Percentiles rank a stretch among this genome's conserved stretches.
These are phyloP conservation scores for Tetraneura akinire DNA, from an alignment of 1,140 invertebrate species.

Conservation along the genomic window DNA sequence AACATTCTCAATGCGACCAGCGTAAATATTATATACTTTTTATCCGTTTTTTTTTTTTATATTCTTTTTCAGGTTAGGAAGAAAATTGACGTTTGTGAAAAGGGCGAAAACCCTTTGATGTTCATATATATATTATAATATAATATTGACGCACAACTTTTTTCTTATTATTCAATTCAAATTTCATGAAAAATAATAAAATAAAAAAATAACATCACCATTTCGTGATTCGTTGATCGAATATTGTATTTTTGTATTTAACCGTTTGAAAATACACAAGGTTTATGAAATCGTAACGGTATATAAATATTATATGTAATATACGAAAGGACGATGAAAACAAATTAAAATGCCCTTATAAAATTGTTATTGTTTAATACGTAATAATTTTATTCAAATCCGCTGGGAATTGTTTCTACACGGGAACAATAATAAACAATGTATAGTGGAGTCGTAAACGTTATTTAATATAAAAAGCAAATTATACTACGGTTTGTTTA, in stretches of 20 bases:
- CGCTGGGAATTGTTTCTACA: not conserved
- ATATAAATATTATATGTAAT: too few relatives aligned
- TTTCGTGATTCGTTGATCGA: constrained; percentile 25
- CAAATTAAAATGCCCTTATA: not conserved
- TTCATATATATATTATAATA: not conserved
- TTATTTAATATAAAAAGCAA: too few relatives aligned
- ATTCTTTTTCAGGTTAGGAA: too few relatives aligned
- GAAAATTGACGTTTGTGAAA: constrained; percentile 45
- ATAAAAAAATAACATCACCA: not conserved
- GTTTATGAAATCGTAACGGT: not conserved
- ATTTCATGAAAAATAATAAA: constrained; percentile 14
- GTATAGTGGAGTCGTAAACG: not conserved
- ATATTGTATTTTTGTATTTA: constrained; percentile 9
- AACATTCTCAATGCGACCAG: constrained; percentile 38
- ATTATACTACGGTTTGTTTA: too few relatives aligned
- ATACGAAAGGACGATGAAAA: not conserved
- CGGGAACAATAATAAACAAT: not conserved
- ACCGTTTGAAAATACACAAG: not conserved
- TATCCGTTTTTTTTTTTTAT: constrained; percentile 14
- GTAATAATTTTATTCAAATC: not conserved
- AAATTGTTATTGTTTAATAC: not conserved
- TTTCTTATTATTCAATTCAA: constrained; percentile 31
- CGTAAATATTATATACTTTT: constrained; percentile 49
- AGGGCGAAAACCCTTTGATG: constrained; percentile 31
- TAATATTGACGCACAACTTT: not conserved